Percentiles rank a stretch among this genome's conserved stretches.
phyloP scores from a whole-genome alignment of 2,797 vertebrate species.

The Botia kubotai region DNA sequence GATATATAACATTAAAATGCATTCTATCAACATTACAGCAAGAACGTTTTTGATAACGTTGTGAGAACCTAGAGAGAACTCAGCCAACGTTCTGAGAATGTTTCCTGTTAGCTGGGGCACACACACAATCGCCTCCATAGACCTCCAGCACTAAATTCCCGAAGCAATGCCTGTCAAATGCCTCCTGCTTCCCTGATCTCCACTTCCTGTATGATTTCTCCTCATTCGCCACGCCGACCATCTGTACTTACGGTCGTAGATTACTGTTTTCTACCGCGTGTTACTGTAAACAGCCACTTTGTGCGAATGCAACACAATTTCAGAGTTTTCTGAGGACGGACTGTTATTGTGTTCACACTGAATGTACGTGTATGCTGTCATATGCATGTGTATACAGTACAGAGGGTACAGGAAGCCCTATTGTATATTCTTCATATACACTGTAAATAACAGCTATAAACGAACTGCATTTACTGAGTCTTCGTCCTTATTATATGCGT shows the following conservation, averaged over 20 bases:
- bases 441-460: conserved; percentile 69
- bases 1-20: too few relatives aligned
- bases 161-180: conserved; percentile 69
- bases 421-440: conserved; percentile 58
- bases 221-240: conserved; percentile 5
- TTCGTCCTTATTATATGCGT: conserved; percentile 20
- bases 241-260: conserved; percentile 29
- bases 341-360: conserved; percentile 65
- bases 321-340: conserved; percentile 54
- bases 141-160: not conserved
- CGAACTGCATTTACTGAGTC: conserved; percentile 50
- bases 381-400: conserved; percentile 69
- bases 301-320: conserved; percentile 48
- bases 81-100: too few relatives aligned
- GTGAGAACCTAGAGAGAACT: too few relatives aligned
- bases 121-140: not conserved
- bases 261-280: conserved; percentile 31
- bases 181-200: conserved; percentile 33
- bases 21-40: too few relatives aligned
- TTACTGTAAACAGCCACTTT: conserved; percentile 48
- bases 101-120: too few relatives aligned
- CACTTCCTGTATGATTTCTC: conserved; percentile 29
- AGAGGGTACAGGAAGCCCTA: conserved; percentile 54
- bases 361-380: conserved; percentile 66
- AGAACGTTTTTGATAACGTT: too few relatives aligned